Base-by-base conservation (phyloP, 2,113 vertebrate genomes). In the Centropristis striata region DNA sequence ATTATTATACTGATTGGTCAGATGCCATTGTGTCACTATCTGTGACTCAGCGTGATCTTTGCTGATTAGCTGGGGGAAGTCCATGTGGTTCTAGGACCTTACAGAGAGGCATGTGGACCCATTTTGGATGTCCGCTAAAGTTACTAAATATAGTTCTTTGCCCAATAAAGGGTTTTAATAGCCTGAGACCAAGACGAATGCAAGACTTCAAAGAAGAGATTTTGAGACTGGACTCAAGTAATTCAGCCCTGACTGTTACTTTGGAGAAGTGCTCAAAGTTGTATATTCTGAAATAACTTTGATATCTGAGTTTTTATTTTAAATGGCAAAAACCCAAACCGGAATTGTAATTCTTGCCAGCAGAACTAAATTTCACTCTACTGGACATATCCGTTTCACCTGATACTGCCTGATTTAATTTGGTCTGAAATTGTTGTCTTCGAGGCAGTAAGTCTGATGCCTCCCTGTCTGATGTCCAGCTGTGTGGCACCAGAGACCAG, bases 381-480 rank as follows among this genome's bases (percentile, higher is more conserved):
- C 11, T 28, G 64, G 39, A 47, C 10, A 63, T 46, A 61, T 80
- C 47, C 6, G n/a, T 54, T 55, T 47, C 65, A 63, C 20, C 55
- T 21, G 9, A 66, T 58, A 57, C 32, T 68, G 21, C 36, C 25
- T 67, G n/a, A 75, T 57, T 70, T 15, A n/a, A 58, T 71, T 64
- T 42, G 23, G 41, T 50, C 14, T 54, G 20, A 73, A 64, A 50
- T 51, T 8, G 27, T 58, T 50, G 69, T 41, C 42, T 41, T 77
- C 4, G 32, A 59, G 44, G 28, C n/a, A 18, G 21, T n/a, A 4
- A 18, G n/a, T 39, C 39, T 32, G 60, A 21, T 55, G 71, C 47
- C 1, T 1, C n/a, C 25, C 20, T 1, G 6, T 9, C 54, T 68
- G 14, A 64, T 60, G 11, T 36, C 42, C 58, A 47, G 2, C 27